These are phyloP conservation scores for Bergia puertoricense DNA, from an alignment of 92 coral and sea anemone species.

Conservation along the genomic window DNA sequence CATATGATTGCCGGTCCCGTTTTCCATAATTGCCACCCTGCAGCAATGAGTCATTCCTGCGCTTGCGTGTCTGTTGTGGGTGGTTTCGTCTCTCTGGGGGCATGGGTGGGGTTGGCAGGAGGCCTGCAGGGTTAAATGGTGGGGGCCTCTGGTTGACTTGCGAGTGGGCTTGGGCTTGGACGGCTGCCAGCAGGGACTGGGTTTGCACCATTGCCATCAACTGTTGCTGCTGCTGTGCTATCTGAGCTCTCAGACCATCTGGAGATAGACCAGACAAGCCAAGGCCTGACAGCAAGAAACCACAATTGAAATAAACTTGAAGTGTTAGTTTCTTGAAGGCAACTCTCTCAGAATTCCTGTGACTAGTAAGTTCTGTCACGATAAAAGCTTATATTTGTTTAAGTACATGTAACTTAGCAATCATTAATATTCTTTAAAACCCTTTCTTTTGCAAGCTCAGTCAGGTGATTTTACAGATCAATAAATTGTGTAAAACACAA, in stretches of 20 bases:
- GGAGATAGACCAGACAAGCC: constrained; percentile 20
- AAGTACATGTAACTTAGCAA: no score
- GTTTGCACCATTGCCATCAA: constrained; percentile 97
- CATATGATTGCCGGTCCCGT: constrained; percentile 35
- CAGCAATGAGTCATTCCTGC: constrained; percentile 58
- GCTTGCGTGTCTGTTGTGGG: constrained; percentile 66
- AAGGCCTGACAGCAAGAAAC: constrained; percentile 21
- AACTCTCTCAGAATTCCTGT: background rate
- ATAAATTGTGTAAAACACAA: no score
- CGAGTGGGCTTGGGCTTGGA: constrained; percentile 83
- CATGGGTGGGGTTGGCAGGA: constrained; percentile 45
- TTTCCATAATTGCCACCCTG: constrained; percentile 40
- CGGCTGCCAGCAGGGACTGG: constrained; percentile 92
- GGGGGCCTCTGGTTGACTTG: constrained; percentile 54
- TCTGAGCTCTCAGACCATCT: constrained; percentile 71
- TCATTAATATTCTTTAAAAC: no score
- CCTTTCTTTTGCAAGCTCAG: no score
- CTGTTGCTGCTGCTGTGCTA: constrained; percentile 93
- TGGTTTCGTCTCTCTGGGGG: constrained; percentile 63
- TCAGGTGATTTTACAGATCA: no score
- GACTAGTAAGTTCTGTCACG: no score
- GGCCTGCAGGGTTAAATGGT: constrained; percentile 40
- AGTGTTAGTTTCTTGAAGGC: background rate
- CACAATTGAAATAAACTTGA: background rate
- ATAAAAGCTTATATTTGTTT: no score